Evolutionary conservation across 2,888 invertebrate genomes (phyloP).

Genomic region (Zygaena filipendulae): DNA sequence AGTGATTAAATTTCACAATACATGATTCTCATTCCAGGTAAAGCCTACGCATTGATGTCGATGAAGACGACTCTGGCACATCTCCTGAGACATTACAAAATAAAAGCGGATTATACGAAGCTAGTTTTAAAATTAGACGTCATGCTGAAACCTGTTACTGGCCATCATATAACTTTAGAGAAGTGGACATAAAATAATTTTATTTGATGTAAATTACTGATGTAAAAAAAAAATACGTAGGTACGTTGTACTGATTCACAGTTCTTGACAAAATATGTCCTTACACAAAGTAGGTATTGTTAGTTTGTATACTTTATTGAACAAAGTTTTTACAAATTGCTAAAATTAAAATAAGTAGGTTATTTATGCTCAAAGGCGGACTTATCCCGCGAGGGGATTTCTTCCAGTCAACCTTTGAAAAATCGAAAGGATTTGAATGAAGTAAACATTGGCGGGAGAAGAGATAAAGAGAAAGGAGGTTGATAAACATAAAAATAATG

Average conservation of each 20-base stretch:
- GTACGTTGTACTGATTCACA: too few relatives aligned
- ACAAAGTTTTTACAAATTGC: neutral
- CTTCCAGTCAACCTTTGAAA: too few relatives aligned
- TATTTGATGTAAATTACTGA: too few relatives aligned
- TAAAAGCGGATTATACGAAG: constrained; percentile 30
- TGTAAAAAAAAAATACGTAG: too few relatives aligned
- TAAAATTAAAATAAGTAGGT: neutral
- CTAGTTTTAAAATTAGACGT: constrained; percentile 31
- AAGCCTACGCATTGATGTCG: constrained; percentile 38
- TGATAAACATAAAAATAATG: too few relatives aligned
- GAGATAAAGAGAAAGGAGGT: too few relatives aligned
- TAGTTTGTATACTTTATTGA: neutral
- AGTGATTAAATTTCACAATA: too few relatives aligned
- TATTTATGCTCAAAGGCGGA: too few relatives aligned
- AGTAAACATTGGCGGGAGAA: too few relatives aligned
- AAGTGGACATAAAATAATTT: constrained; percentile 20
- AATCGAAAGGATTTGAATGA: constrained; percentile 8
- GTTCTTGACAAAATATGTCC: too few relatives aligned
- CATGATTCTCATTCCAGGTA: constrained; percentile 33
- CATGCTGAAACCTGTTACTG: constrained; percentile 34
- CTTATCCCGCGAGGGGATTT: too few relatives aligned
- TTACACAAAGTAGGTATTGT: neutral
- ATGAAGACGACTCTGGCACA: constrained; percentile 41
- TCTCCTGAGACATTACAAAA: constrained; percentile 28
- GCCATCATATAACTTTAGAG: constrained; percentile 29